Percentiles rank a stretch among this genome's conserved stretches.
Conservation (phyloP, 2,113 vertebrate species). For the Spilogale gracilis region DNA sequence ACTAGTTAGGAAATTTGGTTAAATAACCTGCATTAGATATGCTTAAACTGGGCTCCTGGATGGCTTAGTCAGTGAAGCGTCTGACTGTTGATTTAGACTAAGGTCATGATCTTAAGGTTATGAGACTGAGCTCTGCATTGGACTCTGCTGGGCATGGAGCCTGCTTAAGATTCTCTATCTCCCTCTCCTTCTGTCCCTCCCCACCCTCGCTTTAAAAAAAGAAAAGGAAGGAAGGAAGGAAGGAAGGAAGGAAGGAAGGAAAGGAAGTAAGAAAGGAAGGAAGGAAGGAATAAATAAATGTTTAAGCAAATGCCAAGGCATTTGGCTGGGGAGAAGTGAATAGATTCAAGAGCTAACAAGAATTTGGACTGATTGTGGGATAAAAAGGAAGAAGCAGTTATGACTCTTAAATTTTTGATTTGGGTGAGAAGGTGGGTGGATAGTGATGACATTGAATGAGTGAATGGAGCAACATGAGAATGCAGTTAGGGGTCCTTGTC, state of each 20-base stretch:
- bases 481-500: rapidly evolving
- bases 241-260: neutral
- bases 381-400: neutral
- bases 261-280: no score
- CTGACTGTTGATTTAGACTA: neutral
- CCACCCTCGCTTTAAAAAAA: neutral
- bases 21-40: neutral
- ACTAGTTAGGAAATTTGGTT: neutral
- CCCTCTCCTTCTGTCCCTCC: no score
- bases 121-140: no score
- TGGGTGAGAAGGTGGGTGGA: neutral
- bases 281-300: neutral
- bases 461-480: neutral
- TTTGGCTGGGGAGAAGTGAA: neutral
- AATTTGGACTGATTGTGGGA: neutral
- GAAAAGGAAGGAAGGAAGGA: no score
- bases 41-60: neutral
- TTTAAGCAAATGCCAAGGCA: neutral
- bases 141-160: no score
- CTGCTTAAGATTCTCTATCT: no score
- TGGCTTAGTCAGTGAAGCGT: neutral
- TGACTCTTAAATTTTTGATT: neutral
- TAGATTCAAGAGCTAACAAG: neutral
- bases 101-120: no score
- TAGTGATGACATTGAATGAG: neutral